Conservation (phyloP, 2,113 vertebrate species). For the Cyrtonyx montezumae region DNA sequence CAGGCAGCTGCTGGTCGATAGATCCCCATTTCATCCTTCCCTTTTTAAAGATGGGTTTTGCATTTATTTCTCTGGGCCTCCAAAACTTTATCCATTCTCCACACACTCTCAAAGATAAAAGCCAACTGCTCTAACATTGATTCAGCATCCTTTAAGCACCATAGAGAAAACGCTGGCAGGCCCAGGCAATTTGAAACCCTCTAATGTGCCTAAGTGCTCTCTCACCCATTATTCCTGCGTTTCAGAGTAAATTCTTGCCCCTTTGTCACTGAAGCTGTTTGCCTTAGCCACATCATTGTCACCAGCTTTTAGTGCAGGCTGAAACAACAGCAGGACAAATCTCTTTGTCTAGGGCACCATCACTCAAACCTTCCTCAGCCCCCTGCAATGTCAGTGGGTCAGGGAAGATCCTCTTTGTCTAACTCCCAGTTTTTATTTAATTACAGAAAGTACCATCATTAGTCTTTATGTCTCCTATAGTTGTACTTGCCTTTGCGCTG, state of each 20-base stretch:
- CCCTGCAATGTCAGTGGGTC: background rate
- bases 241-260: conserved; percentile 1
- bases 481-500: background rate
- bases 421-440: background rate
- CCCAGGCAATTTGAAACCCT: background rate
- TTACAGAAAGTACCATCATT: background rate
- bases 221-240: background rate
- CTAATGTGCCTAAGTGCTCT: conserved; percentile 5
- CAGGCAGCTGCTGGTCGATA: background rate
- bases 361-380: background rate
- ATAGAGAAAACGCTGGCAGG: background rate
- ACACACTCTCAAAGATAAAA: background rate
- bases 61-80: conserved; percentile 10
- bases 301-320: background rate
- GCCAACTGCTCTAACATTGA: background rate
- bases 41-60: background rate
- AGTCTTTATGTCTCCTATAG: background rate
- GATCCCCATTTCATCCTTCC: background rate
- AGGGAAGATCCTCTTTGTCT: background rate
- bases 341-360: background rate
- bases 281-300: background rate
- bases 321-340: background rate
- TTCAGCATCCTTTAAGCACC: background rate
- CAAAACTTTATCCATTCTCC: background rate
- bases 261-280: background rate